Evolutionary conservation across 2,797 vertebrate species (phyloP), one percentile per base, ranked within the genome.

Genomic region (Thunnus albacares): DNA sequence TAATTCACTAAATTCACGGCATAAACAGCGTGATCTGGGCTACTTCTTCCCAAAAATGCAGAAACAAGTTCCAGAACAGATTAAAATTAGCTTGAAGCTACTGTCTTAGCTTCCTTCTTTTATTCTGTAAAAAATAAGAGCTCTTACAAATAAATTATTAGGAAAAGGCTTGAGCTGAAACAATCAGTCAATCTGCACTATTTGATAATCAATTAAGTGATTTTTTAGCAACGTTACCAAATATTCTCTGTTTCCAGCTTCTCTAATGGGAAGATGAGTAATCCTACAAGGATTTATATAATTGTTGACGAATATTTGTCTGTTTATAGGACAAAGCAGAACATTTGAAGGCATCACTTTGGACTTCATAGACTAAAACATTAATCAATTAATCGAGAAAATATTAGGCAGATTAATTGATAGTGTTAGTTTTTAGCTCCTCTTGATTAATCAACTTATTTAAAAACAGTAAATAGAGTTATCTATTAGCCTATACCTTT

Each of bases 1-100:
- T 66, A 35, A 79, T 43, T 74, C 28, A 55, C 67, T 33, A 22
- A 47, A 73, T 30, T 53, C 64, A 52, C 5, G 17, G 69, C 66
- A 56, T 55, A 65, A 73, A 76, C 26, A n/a, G 14, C 10, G 45
- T 22, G 51, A 80, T 63, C 59, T 28, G 5, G 47, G 38, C 18
- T 2, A 28, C 61, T 61, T 28, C 51, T 41, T 41, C 38, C 11
- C 22, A 51, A 53, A 70, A 53, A 14, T 59, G 51, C 49, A 67
- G 55, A 81, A 84, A 86, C n/a, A 17, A 49, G 55, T 80, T 58
- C n/a, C 55, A 61, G 38, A n/a, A 3, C 14, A 55, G 15, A 64
- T 77, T 26, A 30, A 8, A 62, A 49, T n/a, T 1, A 1, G 22
- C 45, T 35, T 20, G 7, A n/a, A 30, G 28, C 71, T 79, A 51